Base-by-base conservation (phyloP, 2,113 vertebrate genomes). In the Epinephelus fuscoguttatus region DNA sequence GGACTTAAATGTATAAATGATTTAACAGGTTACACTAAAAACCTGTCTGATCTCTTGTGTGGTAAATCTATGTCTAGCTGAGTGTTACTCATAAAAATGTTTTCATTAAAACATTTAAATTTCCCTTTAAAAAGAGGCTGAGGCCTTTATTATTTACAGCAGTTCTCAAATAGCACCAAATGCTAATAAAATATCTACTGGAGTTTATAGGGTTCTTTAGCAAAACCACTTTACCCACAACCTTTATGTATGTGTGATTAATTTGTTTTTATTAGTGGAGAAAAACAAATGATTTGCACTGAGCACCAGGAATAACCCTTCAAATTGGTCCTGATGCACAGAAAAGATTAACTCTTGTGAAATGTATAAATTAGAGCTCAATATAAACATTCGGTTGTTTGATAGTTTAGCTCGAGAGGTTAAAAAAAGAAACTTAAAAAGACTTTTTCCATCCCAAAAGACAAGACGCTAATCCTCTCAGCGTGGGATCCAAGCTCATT, bases 401-500 rank as follows among this genome's bases (percentile, higher is more conserved):
- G 18, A 37, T 78, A 33, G 42, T 81, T 80, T 63, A 79, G 33
- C 60, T 56, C 23, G 27, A 30, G 66, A 13, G 6, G 52, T 12
- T 12, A 4, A 30, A 49, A n/a, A 25, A 42, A 56, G 66, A 60
- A 21, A 61, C 23, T 33, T 70, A 64, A 86, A 77, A 81, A 1
- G 53, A 78, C 60, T 59, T 79, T 87, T 84, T 50, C 30, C 72
- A 69, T 73, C 66, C 67, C 55, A 64, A 70, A 81, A 78, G 71
- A 92, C 85, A 84, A 87, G 82, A 79, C 56, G 59, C 42, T 91
- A 92, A 90, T 94, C 89, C 89, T 87, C 85, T 70, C 89, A 84
- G 89, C 68, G 85, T 94, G 93, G 75, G 90, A 93, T 63, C 82
- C 74, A 40, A 70, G 78, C 90, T 92, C 91, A 92, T 93, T 93